Percentiles rank a stretch among this genome's conserved stretches.
phyloP scores from a whole-genome alignment of 64 coral and sea anemone genomes.

The Montipora capricornis region DNA sequence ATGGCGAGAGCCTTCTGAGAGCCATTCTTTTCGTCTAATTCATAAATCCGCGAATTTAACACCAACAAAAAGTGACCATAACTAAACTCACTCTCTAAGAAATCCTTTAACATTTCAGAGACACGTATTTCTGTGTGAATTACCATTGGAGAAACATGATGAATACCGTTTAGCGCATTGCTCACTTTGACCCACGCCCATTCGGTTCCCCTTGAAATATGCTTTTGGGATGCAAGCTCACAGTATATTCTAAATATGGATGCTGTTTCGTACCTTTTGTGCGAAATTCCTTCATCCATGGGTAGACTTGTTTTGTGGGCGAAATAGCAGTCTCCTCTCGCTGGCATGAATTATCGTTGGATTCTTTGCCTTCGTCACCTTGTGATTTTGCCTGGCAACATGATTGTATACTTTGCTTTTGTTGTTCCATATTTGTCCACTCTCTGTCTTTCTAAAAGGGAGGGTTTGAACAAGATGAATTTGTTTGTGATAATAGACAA shows the following conservation, averaged over 20 bases:
- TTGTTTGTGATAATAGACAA: slow-evolving; percentile 46
- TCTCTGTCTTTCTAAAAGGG: slow-evolving; percentile 12
- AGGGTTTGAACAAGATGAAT: slow-evolving; percentile 23
- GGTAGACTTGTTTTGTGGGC: slow-evolving; percentile 50
- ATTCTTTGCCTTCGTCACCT: neutral
- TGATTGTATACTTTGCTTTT: neutral
- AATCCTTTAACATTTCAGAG: slow-evolving; percentile 7
- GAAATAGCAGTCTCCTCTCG: neutral
- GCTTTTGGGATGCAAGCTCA: neutral
- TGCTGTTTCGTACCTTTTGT: slow-evolving; percentile 77
- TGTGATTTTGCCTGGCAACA: slow-evolving; percentile 33
- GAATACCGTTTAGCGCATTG: neutral
- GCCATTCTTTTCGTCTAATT: slow-evolving; percentile 30
- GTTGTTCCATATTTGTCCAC: slow-evolving; percentile 2
- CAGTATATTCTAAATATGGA: neutral
- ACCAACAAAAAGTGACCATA: neutral
- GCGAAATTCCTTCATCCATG: slow-evolving; percentile 94
- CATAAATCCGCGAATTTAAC: no score
- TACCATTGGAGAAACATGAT: neutral
- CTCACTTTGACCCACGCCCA: neutral
- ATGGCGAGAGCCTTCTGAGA: neutral
- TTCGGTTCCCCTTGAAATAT: neutral
- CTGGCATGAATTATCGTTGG: neutral
- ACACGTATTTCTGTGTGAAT: neutral
- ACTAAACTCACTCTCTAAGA: neutral